Base-by-base conservation (phyloP, 2,797 vertebrate species). In the Hydrolagus colliei region DNA sequence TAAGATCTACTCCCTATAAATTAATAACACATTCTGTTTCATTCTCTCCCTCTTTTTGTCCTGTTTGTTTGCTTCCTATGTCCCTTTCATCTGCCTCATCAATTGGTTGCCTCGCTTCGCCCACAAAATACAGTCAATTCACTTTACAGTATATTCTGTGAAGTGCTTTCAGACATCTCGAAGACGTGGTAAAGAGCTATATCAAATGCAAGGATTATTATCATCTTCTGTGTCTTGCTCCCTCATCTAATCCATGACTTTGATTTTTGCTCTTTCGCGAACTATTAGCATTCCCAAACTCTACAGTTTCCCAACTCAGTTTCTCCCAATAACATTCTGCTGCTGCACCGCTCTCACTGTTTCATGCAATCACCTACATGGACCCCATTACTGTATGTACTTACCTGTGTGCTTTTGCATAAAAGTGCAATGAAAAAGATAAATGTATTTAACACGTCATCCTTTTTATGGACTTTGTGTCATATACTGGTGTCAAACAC, bases 361-460 rank as follows among this genome's bases (percentile, higher is more conserved):
- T 84, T 41, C 13, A n/a, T 35, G 79, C 65, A 84, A 63, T 65
- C 61, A 82, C 32, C 41, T 6, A 52, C 41, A 52, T 6, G 41
- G 6, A 41, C 41, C 79, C 41, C 65, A 71, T 71, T 65, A 71
- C 32, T 68, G 41, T 68, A 32, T 68, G 79, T 84, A 84, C 65
- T 84, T 68, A 52, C 18, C 35, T 68, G 79, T 27, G 14, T 84
- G 79, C 65, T 14, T 41, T 68, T 68, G 79, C 32, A 20, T 20
- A 84, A 20, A 84, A 71, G 32, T 68, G 65, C 79, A 35, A 18
- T 68, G 62, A 84, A 68, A 41, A 84, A 71, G 9, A 18, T 27
- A 84, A 41, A 52, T 62, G 41, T 84, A 68, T 84, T 27, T 20
- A 84, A 68, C 68, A 71, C 79, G 1, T 84, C 67, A 84, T 84